Base-by-base conservation (phyloP, 2,888 invertebrate genomes). In the Heliconius charithonia region DNA sequence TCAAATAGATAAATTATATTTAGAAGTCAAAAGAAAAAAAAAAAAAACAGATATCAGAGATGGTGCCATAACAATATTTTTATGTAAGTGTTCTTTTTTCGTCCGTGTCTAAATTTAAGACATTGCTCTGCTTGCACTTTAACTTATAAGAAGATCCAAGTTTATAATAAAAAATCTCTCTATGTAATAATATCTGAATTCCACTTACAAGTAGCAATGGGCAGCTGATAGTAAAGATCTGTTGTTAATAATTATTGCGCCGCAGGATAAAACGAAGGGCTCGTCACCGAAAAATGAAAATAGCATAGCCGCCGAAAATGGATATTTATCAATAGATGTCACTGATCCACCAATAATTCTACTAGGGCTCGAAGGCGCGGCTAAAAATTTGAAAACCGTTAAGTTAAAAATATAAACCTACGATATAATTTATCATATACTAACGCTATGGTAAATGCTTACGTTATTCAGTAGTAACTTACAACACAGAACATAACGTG, bases 231-330 rank as follows among this genome's bases (percentile, higher is more conserved):
- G 77, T 12, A 85, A 77, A 19, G 80, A 72, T 74, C 79, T 80
- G 70, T 80, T 82, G 75, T 75, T 83, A 56, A 85, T 75, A 67
- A 85, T 82, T 19, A 83, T 59, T 2, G 82, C 85, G 37, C 81
- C 85, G 71, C 85, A 86, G n/a, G 67, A n/a, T 65, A 83, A 83
- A 12, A 74, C 22, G 65, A 79, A 83, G 22, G 67, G 72, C 6
- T 79, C 80, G 22, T 76, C 56, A 3, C 79, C 81, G n/a, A 76
- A 75, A 78, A 80, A 80, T 19, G 86, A 83, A 78, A 79, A 83
- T 29, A 89, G 70, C 29, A 90, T 70, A 37, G 86, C 80, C 0
- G 80, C 86, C 6, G 86, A 86, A n/a, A 81, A 82, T 6, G 90
- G 90, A 75, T 89, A 89, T 59, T 82, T 80, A 4, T 76, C 75